phyloP scores from a whole-genome alignment of 2,797 vertebrate genomes.

The Typhlichthys subterraneus region DNA sequence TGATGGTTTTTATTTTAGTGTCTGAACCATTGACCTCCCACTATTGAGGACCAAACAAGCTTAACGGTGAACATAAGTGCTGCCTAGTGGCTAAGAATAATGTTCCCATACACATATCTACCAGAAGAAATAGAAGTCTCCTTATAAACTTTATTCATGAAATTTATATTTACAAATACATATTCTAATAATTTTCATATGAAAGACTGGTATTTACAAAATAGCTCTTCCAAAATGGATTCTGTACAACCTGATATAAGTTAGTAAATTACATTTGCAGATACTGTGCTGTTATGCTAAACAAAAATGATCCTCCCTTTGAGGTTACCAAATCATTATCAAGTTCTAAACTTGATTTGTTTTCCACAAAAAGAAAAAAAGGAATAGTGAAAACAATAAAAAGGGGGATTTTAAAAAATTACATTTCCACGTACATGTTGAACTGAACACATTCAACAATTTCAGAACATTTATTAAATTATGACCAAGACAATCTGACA shows the following conservation, averaged over 20 bases:
- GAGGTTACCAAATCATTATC: slow-evolving; percentile 35
- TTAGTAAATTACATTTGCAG: slow-evolving; percentile 74
- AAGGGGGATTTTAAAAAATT: slow-evolving; percentile 13
- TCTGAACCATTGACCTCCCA: no score
- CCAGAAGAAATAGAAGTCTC: slow-evolving; percentile 49
- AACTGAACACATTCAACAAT: slow-evolving; percentile 16
- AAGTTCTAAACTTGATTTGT: slow-evolving; percentile 50
- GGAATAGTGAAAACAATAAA: slow-evolving; percentile 41
- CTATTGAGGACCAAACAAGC: no score
- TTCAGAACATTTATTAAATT: slow-evolving; percentile 34
- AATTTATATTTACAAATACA: slow-evolving; percentile 84
- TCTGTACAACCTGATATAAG: slow-evolving; percentile 79
- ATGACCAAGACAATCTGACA: slow-evolving; percentile 31
- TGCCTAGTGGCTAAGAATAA: slow-evolving; percentile 22
- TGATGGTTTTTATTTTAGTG: no score
- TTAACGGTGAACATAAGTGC: neutral
- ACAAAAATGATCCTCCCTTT: slow-evolving; percentile 24
- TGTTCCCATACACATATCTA: neutral
- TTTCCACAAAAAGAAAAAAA: slow-evolving; percentile 31
- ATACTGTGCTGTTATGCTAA: slow-evolving; percentile 62
- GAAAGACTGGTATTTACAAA: slow-evolving; percentile 80
- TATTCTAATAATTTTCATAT: slow-evolving; percentile 77
- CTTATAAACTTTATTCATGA: slow-evolving; percentile 83
- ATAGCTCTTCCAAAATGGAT: slow-evolving; percentile 58
- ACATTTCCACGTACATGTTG: slow-evolving; percentile 11